These are phyloP conservation scores for Amphiduros pacificus DNA, from an alignment of 2,888 invertebrate species.

Conservation along the genomic window DNA sequence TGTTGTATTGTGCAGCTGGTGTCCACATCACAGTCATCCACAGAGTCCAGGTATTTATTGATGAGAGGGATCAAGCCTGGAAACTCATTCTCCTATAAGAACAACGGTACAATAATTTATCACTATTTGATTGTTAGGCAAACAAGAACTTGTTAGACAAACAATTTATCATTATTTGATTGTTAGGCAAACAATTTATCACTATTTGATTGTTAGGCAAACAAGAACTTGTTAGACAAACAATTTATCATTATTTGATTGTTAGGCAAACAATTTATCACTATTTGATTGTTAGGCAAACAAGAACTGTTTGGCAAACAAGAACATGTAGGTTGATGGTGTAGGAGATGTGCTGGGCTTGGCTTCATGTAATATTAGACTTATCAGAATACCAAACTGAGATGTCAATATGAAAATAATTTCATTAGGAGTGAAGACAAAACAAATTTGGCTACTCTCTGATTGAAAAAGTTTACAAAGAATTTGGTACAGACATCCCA, in stretches of 20 bases:
- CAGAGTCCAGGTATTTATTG: slow-evolving; percentile 87
- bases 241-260: too few relatives aligned
- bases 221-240: neutral
- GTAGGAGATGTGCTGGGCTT: too few relatives aligned
- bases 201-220: neutral
- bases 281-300: neutral
- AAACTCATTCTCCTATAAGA: slow-evolving; percentile 77
- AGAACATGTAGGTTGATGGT: too few relatives aligned
- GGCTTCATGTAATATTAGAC: too few relatives aligned
- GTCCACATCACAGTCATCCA: slow-evolving; percentile 93
- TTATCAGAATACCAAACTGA: too few relatives aligned
- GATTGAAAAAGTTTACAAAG: too few relatives aligned
- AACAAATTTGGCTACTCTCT: too few relatives aligned
- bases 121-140: neutral
- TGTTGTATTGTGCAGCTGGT: slow-evolving; percentile 96
- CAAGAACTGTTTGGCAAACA: neutral
- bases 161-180: too few relatives aligned
- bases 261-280: neutral
- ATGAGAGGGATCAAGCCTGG: slow-evolving; percentile 94
- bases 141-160: neutral
- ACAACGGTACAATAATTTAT: neutral
- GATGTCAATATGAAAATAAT: too few relatives aligned
- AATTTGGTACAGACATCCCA: too few relatives aligned
- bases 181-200: neutral
- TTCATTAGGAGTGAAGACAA: too few relatives aligned